These are phyloP conservation scores for Leptosomus discolor DNA, from an alignment of 2,113 vertebrate genomes.

Conservation along the genomic window DNA sequence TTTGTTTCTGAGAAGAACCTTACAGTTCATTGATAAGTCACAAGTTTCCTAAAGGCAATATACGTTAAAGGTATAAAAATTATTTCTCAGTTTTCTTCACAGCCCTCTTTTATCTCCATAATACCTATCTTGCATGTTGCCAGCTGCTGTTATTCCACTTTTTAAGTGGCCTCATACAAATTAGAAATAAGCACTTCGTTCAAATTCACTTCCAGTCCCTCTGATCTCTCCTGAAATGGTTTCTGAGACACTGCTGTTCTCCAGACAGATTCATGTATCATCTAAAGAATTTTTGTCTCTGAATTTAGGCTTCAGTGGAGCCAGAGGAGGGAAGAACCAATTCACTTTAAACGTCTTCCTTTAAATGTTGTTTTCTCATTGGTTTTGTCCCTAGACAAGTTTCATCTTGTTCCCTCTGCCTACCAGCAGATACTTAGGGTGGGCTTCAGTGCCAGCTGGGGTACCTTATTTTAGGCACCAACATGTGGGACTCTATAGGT, in stretches of 20 bases:
- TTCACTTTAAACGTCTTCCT: neutral
- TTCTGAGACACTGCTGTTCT: neutral
- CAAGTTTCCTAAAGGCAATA: neutral
- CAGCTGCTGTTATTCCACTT: neutral
- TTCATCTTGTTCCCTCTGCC: neutral
- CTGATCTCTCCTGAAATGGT: neutral
- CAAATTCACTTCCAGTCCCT: neutral
- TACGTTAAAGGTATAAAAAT: constrained; percentile 5
- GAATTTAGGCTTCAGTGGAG: neutral
- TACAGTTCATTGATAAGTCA: neutral
- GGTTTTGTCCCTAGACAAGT: neutral
- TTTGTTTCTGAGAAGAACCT: constrained; percentile 18
- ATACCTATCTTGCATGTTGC: neutral
- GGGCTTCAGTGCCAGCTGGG: neutral
- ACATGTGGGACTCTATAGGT: neutral
- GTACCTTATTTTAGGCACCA: neutral
- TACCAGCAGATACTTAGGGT: neutral
- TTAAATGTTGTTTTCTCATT: neutral
- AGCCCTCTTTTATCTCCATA: neutral
- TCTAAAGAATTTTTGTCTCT: neutral
- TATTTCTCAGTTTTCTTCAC: neutral
- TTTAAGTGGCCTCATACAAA: neutral
- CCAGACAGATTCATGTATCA: neutral
- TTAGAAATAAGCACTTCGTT: neutral
- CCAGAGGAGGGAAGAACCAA: neutral